Evolutionary conservation across 1,140 invertebrate genomes (phyloP).

Genomic region (Drosophila obscura): DNA sequence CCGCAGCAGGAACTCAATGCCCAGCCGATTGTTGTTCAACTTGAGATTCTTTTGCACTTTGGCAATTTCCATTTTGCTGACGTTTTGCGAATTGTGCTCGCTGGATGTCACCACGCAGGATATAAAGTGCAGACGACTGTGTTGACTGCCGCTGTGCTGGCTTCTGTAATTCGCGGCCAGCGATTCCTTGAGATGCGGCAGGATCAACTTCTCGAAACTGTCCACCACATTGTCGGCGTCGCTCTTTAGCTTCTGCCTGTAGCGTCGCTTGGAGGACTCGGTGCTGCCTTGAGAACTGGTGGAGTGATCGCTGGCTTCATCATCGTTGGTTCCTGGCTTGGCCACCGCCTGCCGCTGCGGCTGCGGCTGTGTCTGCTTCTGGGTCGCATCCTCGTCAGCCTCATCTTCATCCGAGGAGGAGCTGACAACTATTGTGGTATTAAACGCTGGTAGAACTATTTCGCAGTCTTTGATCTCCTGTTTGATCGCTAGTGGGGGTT

Average conservation of each 20-base stretch:
- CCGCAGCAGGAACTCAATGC: conserved; percentile 61
- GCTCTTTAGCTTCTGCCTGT: conserved; percentile 42
- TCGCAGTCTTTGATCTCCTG: not conserved
- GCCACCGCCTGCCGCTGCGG: no score
- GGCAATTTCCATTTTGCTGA: conserved; percentile 65
- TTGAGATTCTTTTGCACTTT: conserved; percentile 75
- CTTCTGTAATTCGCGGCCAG: conserved; percentile 49
- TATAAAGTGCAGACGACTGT: conserved; percentile 67
- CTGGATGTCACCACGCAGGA: conserved; percentile 69
- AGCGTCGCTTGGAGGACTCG: conserved; percentile 37
- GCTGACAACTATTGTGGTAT: conserved; percentile 44
- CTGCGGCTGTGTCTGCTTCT: no score
- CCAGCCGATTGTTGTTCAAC: conserved; percentile 46
- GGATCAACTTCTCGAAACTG: conserved; percentile 72
- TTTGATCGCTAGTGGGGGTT: conserved; percentile 17
- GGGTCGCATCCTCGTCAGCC: not conserved
- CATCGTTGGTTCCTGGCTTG: not conserved
- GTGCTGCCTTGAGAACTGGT: conserved; percentile 28
- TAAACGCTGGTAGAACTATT: no score
- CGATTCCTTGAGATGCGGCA: conserved; percentile 58
- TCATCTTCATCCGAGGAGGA: conserved; percentile 49
- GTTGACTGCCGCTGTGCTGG: conserved; percentile 40
- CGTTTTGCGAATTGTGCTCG: conserved; percentile 59
- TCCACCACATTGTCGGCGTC: conserved; percentile 61
- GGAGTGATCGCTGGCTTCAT: conserved; percentile 33